These are phyloP conservation scores for Struthio camelus DNA, from an alignment of 2,113 vertebrate genomes.

Conservation along the genomic window DNA sequence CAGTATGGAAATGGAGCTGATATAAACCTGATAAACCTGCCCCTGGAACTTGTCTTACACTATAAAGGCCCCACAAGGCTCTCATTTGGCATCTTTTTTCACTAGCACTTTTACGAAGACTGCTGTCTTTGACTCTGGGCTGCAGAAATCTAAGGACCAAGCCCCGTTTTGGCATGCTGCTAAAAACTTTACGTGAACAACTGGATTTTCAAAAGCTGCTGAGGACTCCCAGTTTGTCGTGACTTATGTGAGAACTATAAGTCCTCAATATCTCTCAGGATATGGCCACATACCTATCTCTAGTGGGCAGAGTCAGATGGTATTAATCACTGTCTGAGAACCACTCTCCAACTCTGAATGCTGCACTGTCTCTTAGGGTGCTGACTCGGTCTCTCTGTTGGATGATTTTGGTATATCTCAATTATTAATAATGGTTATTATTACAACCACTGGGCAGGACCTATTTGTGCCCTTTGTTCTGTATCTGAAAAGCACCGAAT, in stretches of 20 bases:
- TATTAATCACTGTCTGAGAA: background rate
- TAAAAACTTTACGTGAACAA: background rate
- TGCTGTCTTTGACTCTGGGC: accelerated
- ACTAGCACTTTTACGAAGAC: accelerated
- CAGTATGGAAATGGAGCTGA: background rate
- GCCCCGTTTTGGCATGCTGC: background rate
- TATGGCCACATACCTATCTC: accelerated
- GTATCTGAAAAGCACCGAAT: background rate
- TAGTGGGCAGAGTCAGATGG: background rate
- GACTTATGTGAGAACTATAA: background rate
- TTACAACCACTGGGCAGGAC: background rate
- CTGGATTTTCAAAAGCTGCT: background rate
- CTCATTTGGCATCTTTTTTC: background rate
- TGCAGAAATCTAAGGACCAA: background rate
- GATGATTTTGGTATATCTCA: background rate
- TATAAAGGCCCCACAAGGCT: background rate
- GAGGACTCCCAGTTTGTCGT: background rate
- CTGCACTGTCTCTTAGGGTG: background rate
- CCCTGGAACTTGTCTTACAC: background rate
- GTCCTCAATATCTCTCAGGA: background rate
- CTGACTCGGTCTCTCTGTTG: background rate
- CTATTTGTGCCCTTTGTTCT: background rate
- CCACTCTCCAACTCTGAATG: background rate
- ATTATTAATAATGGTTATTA: background rate
- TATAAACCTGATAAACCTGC: background rate